These are phyloP conservation scores for Eristalis arbustorum DNA, from an alignment of 2,888 invertebrate species.

Conservation along the genomic window DNA sequence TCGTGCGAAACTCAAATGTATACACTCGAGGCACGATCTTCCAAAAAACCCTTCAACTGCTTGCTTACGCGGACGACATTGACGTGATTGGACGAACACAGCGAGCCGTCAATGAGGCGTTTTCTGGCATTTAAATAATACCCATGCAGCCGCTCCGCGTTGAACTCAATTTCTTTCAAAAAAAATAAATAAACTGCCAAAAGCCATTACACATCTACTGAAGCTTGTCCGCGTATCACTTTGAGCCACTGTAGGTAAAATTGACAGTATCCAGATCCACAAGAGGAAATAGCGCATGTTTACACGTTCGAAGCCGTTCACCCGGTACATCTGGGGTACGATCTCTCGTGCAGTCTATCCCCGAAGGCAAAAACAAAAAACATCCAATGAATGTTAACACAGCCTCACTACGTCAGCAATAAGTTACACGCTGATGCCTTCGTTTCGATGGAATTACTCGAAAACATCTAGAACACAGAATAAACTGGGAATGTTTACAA, in stretches of 20 bases:
- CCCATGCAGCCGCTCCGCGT: no score
- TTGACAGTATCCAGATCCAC: not conserved
- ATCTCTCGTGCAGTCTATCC: not conserved
- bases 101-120: no score
- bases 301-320: not conserved
- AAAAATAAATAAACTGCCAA: not conserved
- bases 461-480: slow-evolving; percentile 11
- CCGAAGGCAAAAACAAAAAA: not conserved
- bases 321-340: not conserved
- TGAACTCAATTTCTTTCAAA: no score
- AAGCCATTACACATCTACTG: not conserved
- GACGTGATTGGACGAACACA: no score
- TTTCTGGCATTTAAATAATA: no score
- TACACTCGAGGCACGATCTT: no score
- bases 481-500: slow-evolving; percentile 44
- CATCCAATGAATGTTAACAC: not conserved
- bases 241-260: no score
- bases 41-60: no score
- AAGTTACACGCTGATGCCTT: slow-evolving; percentile 11
- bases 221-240: no score
- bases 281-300: not conserved
- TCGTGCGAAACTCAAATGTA: no score
- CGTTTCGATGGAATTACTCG: slow-evolving; percentile 7
- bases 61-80: no score
- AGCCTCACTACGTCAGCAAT: slow-evolving; percentile 6